These are phyloP conservation scores for Streptopelia turtur DNA, from an alignment of 2,797 vertebrate genomes.

Conservation along the genomic window DNA sequence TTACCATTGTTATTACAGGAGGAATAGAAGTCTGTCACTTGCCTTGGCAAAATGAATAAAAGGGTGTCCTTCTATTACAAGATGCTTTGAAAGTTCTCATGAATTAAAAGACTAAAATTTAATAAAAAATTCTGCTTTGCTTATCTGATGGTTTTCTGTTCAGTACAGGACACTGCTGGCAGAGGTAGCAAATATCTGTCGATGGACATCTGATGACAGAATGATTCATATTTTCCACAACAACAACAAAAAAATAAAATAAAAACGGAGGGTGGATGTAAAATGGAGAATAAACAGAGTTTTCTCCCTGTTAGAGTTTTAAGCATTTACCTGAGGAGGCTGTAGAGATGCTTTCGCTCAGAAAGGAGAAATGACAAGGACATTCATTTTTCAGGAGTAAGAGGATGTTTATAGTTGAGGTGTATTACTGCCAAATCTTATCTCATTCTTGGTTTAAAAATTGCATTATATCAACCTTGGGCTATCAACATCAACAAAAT, in stretches of 20 bases:
- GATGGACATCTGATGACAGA: background rate
- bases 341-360: background rate
- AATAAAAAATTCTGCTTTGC: background rate
- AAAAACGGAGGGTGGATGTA: background rate
- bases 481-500: background rate
- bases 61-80: background rate
- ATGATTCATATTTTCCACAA: background rate
- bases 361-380: background rate
- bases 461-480: no score
- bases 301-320: background rate
- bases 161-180: background rate
- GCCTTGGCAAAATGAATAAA: background rate
- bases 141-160: background rate
- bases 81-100: background rate
- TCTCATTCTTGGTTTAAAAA: background rate
- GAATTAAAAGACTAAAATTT: background rate
- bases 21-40: background rate
- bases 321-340: background rate
- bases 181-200: background rate
- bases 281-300: background rate
- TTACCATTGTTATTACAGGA: background rate
- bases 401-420: fast-evolving
- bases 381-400: background rate
- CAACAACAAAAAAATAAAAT: background rate
- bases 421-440: background rate